Percentiles rank a stretch among this genome's conserved stretches.
Evolutionary conservation across 2,888 invertebrate species (phyloP).

Genomic region (Archaeoteleia sp.): DNA sequence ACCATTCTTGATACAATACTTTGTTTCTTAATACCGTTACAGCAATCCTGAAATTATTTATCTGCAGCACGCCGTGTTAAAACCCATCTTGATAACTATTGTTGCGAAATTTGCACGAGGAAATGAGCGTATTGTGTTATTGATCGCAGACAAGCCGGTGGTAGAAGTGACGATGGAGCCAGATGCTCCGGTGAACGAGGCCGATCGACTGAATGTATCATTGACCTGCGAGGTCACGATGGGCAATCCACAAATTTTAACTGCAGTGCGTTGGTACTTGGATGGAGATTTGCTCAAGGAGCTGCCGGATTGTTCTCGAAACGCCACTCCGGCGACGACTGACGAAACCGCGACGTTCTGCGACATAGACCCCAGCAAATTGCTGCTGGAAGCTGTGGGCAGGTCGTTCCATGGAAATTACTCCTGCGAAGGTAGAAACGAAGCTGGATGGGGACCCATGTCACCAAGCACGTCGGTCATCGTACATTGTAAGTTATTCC

Average conservation of each 20-base stretch:
- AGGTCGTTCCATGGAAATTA: conserved; percentile 95
- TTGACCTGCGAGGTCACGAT: conserved; percentile 86
- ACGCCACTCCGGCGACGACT: conserved; percentile 61
- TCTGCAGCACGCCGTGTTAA: too few species aligned
- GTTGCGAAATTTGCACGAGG: background rate
- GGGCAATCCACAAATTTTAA: conserved; percentile 85
- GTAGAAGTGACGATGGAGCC: conserved; percentile 87
- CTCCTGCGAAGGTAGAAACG: conserved; percentile 92
- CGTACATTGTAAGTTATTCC: conserved; percentile 85
- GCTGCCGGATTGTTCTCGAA: conserved; percentile 86
- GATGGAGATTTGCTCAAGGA: conserved; percentile 89
- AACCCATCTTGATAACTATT: too few species aligned
- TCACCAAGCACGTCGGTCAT: conserved; percentile 86
- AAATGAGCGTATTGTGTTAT: conserved; percentile 3
- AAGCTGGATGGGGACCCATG: conserved; percentile 90
- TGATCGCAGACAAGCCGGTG: conserved; percentile 83
- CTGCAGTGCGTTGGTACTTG: conserved; percentile 90
- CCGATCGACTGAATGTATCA: conserved; percentile 87
- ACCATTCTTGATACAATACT: too few species aligned
- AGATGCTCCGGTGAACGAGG: conserved; percentile 85
- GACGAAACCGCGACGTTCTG: conserved; percentile 79
- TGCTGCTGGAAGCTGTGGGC: conserved; percentile 89
- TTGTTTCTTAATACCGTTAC: too few species aligned
- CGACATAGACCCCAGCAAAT: conserved; percentile 90
- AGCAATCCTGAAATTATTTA: too few species aligned